Percentiles rank a stretch among this genome's conserved stretches.
These are phyloP conservation scores for Axis porcinus DNA, from an alignment of 2,113 vertebrate genomes.

Conservation along the genomic window DNA sequence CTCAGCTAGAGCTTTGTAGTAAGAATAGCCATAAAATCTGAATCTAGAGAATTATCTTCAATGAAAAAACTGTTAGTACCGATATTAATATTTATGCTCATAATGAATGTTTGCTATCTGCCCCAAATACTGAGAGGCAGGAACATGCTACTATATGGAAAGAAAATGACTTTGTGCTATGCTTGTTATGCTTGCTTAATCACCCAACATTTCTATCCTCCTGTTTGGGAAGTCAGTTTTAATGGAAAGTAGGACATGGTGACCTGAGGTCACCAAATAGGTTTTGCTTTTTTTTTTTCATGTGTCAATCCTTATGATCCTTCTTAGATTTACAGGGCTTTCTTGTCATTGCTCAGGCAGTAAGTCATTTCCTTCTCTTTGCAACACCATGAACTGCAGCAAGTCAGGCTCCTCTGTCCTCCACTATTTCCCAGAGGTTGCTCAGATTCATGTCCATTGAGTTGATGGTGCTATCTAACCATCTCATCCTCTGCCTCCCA, in stretches of 20 bases:
- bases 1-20: background rate
- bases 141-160: background rate
- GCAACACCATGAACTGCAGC: background rate
- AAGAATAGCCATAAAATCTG: background rate
- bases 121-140: background rate
- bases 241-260: background rate
- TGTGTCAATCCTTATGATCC: background rate
- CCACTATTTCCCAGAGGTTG: background rate
- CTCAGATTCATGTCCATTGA: background rate
- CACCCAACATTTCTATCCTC: background rate
- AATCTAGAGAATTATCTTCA: background rate
- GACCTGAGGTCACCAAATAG: background rate
- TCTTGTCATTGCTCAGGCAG: background rate
- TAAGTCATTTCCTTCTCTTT: background rate
- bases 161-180: background rate
- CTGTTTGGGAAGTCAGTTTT: background rate
- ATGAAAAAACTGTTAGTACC: background rate
- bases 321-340: background rate
- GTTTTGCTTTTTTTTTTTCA: background rate
- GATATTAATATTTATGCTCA: background rate
- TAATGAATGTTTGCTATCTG: background rate
- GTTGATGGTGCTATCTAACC: background rate
- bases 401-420: background rate
- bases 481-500: background rate
- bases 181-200: background rate